Percentiles rank a stretch among this genome's conserved stretches.
Evolutionary conservation across 2,113 vertebrate genomes (phyloP).

Genomic region (Theristicus caerulescens): DNA sequence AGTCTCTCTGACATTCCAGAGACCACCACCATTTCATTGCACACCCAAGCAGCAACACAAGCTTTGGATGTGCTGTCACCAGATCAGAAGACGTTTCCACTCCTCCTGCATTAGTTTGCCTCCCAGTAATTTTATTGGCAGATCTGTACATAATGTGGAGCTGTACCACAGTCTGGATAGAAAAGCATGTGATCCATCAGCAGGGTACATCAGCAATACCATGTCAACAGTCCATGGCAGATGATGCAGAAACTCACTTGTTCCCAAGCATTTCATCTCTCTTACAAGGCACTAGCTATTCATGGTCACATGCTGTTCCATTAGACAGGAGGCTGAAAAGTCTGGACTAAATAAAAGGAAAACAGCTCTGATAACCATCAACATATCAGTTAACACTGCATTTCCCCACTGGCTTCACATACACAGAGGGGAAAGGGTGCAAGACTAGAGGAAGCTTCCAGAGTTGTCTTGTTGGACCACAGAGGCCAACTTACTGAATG

Average conservation of each 20-base stretch:
- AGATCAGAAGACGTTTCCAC: background rate
- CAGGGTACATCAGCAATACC: background rate
- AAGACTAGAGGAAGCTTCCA: background rate
- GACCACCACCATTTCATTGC: background rate
- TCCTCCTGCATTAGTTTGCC: background rate
- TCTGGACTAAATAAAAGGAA: conserved; percentile 1
- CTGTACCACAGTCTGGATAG: background rate
- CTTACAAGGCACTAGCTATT: background rate
- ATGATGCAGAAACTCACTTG: background rate
- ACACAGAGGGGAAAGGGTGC: background rate
- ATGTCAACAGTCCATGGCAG: background rate
- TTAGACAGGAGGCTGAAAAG: background rate
- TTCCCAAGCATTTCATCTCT: background rate
- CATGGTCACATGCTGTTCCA: background rate
- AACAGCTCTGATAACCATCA: background rate
- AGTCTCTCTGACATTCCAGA: background rate
- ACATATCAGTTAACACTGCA: background rate
- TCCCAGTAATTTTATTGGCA: background rate
- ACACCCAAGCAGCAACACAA: background rate
- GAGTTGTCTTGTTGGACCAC: background rate
- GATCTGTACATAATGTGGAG: background rate
- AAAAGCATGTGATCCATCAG: background rate
- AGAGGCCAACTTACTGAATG: background rate
- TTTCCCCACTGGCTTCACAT: background rate
- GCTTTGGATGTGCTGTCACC: background rate